phyloP scores from a whole-genome alignment of 2,113 vertebrate genomes.

The Madoqua kirkii region DNA sequence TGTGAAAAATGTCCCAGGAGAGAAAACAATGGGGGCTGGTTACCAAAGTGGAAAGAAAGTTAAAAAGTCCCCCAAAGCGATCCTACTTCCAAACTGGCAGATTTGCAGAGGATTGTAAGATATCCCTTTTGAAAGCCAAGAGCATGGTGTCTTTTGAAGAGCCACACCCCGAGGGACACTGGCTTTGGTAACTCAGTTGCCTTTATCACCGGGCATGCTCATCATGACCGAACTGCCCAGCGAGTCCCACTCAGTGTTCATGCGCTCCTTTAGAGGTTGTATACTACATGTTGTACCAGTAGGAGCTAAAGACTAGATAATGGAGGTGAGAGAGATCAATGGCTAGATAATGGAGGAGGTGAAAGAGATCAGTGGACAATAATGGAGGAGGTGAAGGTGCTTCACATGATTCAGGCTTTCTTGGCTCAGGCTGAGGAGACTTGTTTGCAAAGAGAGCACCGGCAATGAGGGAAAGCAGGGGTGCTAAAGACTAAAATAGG shows the following conservation, averaged over 20 bases:
- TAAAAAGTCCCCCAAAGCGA: not conserved
- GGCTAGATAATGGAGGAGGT: not conserved
- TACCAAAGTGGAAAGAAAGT: not conserved
- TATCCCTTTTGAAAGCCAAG: not conserved
- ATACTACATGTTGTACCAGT: not conserved
- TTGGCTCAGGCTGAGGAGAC: not conserved
- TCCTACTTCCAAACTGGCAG: not conserved
- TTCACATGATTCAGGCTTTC: not conserved
- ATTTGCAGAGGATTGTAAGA: not conserved
- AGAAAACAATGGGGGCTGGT: not conserved
- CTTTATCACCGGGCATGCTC: not conserved
- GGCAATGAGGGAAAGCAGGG: not conserved
- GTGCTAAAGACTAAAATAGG: not conserved
- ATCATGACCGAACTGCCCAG: not conserved
- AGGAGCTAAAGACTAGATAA: not conserved
- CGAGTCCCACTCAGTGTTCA: not conserved
- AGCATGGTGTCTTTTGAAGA: not conserved
- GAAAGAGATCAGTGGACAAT: not conserved
- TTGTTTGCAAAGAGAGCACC: not conserved
- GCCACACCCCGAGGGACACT: not conserved
- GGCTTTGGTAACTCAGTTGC: not conserved
- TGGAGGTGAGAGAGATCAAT: not conserved
- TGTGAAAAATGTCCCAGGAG: not conserved
- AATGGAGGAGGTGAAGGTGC: not conserved
- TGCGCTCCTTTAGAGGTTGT: not conserved